Evolutionary conservation across 2,888 invertebrate species (phyloP).

Genomic region (Eupithecia vulgata): DNA sequence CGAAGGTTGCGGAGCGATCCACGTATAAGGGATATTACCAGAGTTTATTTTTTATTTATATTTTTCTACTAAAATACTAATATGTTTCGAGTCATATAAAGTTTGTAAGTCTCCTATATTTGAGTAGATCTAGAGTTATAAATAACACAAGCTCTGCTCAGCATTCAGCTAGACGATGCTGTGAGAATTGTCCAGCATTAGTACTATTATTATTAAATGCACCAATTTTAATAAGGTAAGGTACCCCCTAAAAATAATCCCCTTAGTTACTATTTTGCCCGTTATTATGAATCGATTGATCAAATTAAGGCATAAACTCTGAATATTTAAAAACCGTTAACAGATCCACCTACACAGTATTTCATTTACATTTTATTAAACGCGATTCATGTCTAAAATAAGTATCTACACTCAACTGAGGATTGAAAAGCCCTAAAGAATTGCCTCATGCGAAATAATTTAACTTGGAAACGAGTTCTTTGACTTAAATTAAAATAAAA

Average conservation of each 20-base stretch:
- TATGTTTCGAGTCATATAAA: not conserved
- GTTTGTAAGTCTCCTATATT: not conserved
- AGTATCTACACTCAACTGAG: constrained; percentile 61
- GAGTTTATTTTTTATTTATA: not conserved
- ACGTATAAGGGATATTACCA: too few relatives aligned
- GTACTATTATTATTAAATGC: not conserved
- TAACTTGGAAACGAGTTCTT: constrained; percentile 68
- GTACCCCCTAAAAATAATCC: not conserved
- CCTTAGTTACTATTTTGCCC: not conserved
- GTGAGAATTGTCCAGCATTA: too few relatives aligned
- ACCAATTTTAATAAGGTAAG: not conserved
- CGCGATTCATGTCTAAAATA: constrained; percentile 49
- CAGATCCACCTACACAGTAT: constrained; percentile 13
- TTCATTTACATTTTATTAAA: constrained; percentile 33
- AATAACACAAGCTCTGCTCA: too few relatives aligned
- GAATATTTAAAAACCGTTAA: not conserved
- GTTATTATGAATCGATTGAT: not conserved
- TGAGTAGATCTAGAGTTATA: not conserved
- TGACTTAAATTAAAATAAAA: constrained; percentile 71
- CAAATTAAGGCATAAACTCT: not conserved
- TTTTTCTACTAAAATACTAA: not conserved
- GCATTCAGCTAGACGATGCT: too few relatives aligned
- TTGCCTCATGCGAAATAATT: constrained; percentile 75
- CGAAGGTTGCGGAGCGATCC: too few relatives aligned
- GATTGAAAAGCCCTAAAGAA: constrained; percentile 71